Percentiles rank a stretch among this genome's conserved stretches.
These are phyloP conservation scores for Teleiodes luculella DNA, from an alignment of 2,888 invertebrate species.

Conservation along the genomic window DNA sequence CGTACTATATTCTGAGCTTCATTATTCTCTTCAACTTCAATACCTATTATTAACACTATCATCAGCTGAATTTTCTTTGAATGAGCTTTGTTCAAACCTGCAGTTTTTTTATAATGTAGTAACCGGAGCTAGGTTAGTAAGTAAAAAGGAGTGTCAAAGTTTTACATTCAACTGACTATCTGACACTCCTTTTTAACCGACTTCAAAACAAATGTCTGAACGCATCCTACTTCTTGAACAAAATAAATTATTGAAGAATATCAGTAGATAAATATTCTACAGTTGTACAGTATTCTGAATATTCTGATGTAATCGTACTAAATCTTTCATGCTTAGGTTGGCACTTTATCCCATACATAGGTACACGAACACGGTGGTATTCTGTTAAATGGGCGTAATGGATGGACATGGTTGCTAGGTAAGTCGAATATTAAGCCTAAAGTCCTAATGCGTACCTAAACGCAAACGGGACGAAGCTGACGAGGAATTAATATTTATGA, in stretches of 20 bases:
- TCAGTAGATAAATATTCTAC: neutral
- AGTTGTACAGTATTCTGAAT: neutral
- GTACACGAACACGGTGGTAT: neutral
- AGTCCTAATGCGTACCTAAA: neutral
- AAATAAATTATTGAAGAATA: neutral
- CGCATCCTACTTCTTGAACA: too few species aligned
- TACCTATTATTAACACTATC: too few species aligned
- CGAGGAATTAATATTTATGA: neutral
- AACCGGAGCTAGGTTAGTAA: too few species aligned
- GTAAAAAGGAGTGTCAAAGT: too few species aligned
- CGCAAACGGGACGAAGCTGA: neutral
- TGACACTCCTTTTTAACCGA: too few species aligned
- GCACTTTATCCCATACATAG: neutral
- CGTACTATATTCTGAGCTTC: too few species aligned
- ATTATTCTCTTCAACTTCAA: too few species aligned
- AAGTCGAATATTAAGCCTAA: neutral
- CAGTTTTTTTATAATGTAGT: too few species aligned
- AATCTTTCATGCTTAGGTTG: neutral
- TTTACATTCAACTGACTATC: too few species aligned
- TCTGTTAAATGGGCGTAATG: neutral
- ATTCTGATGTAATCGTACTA: neutral
- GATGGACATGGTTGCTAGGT: neutral
- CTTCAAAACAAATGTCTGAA: too few species aligned
- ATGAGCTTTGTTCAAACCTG: too few species aligned
- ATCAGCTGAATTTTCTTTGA: too few species aligned